Evolutionary conservation across 2,113 vertebrate species (phyloP).

Genomic region (Rallus limicola): DNA sequence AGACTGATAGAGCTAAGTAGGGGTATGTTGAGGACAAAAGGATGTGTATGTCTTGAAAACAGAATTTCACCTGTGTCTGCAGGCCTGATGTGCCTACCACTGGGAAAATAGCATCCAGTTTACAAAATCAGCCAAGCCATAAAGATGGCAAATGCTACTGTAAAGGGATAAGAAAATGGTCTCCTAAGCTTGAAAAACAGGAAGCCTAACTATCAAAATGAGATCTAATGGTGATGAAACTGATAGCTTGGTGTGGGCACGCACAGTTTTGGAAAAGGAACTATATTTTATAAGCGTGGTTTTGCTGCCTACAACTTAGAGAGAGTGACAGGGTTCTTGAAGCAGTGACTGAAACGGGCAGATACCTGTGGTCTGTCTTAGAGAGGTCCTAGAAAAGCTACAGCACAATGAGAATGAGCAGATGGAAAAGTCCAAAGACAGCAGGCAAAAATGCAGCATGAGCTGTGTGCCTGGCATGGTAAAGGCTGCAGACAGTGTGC

Average conservation of each 20-base stretch:
- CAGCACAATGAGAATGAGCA: not conserved
- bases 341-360: not conserved
- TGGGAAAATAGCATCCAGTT: not conserved
- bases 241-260: slow-evolving; percentile 2
- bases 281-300: not conserved
- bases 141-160: not conserved
- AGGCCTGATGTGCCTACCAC: not conserved
- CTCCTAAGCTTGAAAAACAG: slow-evolving; percentile 14
- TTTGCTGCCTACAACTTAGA: not conserved
- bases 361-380: not conserved
- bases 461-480: fast-evolving
- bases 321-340: not conserved
- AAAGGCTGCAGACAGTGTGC: not conserved
- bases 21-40: not conserved
- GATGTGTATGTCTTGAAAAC: not conserved
- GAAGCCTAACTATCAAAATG: not conserved
- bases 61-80: not conserved
- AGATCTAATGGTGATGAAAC: slow-evolving; percentile 32
- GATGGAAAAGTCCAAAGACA: not conserved
- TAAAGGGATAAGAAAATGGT: not conserved
- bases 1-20: not conserved
- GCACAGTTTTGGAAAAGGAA: not conserved
- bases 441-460: not conserved
- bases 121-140: not conserved
- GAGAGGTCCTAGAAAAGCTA: not conserved